Evolutionary conservation across 2,113 vertebrate species (phyloP).

Genomic region (Mugil cephalus): DNA sequence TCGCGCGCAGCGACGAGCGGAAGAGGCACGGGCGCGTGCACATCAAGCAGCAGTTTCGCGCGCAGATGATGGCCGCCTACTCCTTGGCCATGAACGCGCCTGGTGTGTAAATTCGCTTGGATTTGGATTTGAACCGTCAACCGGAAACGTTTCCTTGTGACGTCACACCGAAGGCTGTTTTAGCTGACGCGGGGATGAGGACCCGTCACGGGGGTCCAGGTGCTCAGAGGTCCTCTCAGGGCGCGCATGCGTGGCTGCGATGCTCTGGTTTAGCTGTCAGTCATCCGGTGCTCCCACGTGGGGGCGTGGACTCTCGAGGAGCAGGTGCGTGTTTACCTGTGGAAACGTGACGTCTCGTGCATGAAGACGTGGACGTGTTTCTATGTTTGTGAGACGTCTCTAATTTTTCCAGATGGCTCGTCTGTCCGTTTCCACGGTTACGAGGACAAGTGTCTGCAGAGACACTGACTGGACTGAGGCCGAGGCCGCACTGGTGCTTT

Average conservation of each 20-base stretch:
- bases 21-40: conserved; percentile 96
- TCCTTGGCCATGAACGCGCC: conserved; percentile 73
- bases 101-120: conserved; percentile 43
- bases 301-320: conserved; percentile 17
- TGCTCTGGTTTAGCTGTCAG: not conserved
- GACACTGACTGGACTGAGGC: conserved; percentile 20
- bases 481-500: conserved; percentile 34
- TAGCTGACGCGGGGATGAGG: conserved; percentile 6
- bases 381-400: conserved; percentile 68
- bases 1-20: conserved; percentile 93
- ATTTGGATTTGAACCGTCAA: conserved; percentile 52
- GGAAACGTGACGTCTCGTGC: conserved; percentile 34
- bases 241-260: conserved; percentile 12
- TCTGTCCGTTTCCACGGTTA: conserved; percentile 10
- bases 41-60: conserved; percentile 88
- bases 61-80: conserved; percentile 81
- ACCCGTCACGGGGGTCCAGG: conserved; percentile 20
- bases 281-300: too few relatives aligned
- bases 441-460: too few relatives aligned
- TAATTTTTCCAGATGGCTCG: conserved; percentile 75
- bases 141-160: conserved; percentile 54
- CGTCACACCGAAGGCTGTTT: conserved; percentile 52
- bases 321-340: not conserved
- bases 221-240: conserved; percentile 20
- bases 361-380: conserved; percentile 59